These are phyloP conservation scores for Saccostrea cuccullata DNA, from an alignment of 1,140 invertebrate species.

Conservation along the genomic window DNA sequence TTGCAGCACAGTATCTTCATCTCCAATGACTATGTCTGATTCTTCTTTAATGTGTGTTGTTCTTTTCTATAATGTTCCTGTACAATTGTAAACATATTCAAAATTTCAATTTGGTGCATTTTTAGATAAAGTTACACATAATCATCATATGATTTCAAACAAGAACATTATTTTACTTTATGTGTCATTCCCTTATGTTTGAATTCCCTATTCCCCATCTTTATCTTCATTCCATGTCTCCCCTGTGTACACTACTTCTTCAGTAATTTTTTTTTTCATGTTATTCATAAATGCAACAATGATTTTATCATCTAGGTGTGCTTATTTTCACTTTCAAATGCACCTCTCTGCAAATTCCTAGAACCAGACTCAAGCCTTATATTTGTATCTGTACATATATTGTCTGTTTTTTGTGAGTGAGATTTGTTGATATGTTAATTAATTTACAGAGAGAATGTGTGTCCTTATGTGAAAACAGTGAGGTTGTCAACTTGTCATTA, in stretches of 20 bases:
- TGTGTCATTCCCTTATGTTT: too few relatives aligned
- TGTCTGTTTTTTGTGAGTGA: background rate
- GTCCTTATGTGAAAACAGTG: background rate
- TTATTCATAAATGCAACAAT: background rate
- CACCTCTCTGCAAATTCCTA: background rate
- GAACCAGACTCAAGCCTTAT: background rate
- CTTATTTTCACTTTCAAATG: slow-evolving; percentile 13
- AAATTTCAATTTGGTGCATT: too few relatives aligned
- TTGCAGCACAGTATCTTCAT: too few relatives aligned
- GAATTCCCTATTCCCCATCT: too few relatives aligned
- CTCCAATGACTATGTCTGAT: too few relatives aligned
- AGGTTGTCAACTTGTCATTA: too few relatives aligned
- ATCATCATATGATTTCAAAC: too few relatives aligned
- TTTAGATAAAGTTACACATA: too few relatives aligned
- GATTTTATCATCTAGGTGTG: background rate
- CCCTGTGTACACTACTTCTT: background rate
- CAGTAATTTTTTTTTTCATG: background rate
- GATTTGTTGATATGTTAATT: background rate
- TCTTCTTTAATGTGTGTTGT: too few relatives aligned
- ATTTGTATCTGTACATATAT: background rate
- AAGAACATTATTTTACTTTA: too few relatives aligned
- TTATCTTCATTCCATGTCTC: background rate
- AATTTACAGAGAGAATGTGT: background rate
- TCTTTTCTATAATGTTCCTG: too few relatives aligned
- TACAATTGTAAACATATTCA: too few relatives aligned